Conservation (phyloP, 1,140 invertebrate species). For the Asbolus verrucosus region DNA sequence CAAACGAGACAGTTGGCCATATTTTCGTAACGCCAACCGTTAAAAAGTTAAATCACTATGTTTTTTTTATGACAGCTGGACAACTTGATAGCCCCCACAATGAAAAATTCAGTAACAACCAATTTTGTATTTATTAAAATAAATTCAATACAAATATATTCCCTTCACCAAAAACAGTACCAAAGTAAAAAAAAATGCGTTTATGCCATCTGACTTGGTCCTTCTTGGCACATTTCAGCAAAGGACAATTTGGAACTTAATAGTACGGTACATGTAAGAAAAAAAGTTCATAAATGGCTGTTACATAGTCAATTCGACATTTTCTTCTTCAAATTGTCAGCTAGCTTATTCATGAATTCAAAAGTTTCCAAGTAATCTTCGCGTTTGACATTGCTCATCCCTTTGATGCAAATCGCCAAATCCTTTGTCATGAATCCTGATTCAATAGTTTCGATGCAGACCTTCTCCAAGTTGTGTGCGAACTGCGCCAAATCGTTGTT, state of each 20-base stretch:
- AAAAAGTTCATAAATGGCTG: constrained; percentile 36
- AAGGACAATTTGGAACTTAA: background rate
- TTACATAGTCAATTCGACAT: constrained; percentile 60
- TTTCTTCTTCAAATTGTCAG: constrained; percentile 89
- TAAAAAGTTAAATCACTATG: too few species aligned
- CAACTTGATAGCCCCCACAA: too few species aligned
- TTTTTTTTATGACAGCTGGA: too few species aligned
- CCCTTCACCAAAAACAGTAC: too few species aligned
- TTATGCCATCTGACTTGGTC: too few species aligned
- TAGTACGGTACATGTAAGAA: constrained; percentile 2
- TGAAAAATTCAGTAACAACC: background rate
- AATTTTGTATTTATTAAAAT: too few species aligned
- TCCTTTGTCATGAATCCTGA: constrained; percentile 98
- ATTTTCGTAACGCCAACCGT: too few species aligned
- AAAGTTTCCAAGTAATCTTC: constrained; percentile 97
- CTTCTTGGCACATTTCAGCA: background rate
- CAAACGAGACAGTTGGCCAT: too few species aligned
- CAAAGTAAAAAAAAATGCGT: too few species aligned
- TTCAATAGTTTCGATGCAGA: constrained; percentile 96
- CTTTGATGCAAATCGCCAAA: constrained; percentile 98
- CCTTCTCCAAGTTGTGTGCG: constrained; percentile 85
- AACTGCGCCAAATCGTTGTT: constrained; percentile 84
- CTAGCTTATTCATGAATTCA: constrained; percentile 96
- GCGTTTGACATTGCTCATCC: constrained; percentile 84
- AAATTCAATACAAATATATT: too few species aligned